A percentile compares a stretch with the other conserved stretches of the same genome.
phyloP scores from a whole-genome alignment of 2,113 vertebrate species.

The Chroicocephalus ridibundus region DNA sequence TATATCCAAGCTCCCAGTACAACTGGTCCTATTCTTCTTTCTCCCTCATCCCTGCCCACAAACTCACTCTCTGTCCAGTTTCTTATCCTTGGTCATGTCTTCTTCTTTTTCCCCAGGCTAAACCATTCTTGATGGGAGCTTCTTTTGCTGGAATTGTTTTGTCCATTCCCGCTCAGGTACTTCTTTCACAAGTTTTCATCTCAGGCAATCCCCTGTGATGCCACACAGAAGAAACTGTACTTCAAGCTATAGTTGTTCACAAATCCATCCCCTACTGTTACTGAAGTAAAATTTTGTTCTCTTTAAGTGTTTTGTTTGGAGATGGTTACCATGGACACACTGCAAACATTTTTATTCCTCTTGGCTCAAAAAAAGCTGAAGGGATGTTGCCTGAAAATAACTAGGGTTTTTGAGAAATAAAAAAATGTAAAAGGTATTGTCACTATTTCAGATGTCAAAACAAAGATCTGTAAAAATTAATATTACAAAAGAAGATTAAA shows the following conservation, averaged over 20 bases:
- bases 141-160: not conserved
- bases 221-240: not conserved
- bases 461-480: not conserved
- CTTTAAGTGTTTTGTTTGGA: not conserved
- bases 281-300: not conserved
- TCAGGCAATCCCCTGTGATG: not conserved
- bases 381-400: not conserved
- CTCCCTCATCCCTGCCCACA: not conserved
- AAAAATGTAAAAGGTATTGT: not conserved
- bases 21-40: not conserved
- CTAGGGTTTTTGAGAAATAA: not conserved
- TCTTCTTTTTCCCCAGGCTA: not conserved
- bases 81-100: not conserved
- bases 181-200: not conserved
- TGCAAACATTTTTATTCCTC: not conserved
- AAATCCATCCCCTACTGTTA: not conserved
- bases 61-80: not conserved
- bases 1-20: not conserved
- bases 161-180: fast-evolving
- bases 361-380: not conserved
- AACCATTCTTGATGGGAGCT: not conserved
- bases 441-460: not conserved
- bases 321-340: not conserved
- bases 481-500: not conserved
- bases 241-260: not conserved